Conservation (phyloP, 2,888 invertebrate genomes). For the Mythimna pallens region DNA sequence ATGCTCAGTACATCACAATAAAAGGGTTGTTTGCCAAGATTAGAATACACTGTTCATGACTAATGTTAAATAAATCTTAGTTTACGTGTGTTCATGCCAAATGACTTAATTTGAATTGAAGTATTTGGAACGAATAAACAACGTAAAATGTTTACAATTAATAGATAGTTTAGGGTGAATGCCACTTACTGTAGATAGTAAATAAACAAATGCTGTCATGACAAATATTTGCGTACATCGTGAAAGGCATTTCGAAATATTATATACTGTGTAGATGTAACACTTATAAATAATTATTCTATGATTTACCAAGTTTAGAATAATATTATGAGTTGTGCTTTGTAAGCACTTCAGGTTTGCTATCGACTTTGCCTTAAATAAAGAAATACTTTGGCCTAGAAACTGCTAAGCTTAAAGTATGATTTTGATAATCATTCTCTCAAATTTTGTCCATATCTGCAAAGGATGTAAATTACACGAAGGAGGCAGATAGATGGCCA, state of each 20-base stretch:
- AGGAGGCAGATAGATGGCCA: background rate
- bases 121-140: conserved; percentile 12
- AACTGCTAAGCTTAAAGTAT: background rate
- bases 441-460: background rate
- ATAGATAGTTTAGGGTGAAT: conserved; percentile 34
- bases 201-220: conserved; percentile 30
- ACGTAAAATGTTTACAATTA: conserved; percentile 18
- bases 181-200: conserved; percentile 32
- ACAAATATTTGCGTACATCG: conserved; percentile 52
- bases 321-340: background rate
- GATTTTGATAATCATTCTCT: background rate
- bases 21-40: conserved; percentile 40
- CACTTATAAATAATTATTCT: conserved; percentile 16
- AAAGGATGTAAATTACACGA: background rate
- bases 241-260: conserved; percentile 38
- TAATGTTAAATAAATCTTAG: conserved; percentile 36
- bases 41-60: conserved; percentile 24
- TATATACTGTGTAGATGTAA: conserved; percentile 62
- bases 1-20: conserved; percentile 38
- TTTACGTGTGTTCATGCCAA: conserved; percentile 28
- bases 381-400: background rate
- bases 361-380: background rate
- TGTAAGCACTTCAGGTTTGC: background rate
- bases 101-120: conserved; percentile 11
- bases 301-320: background rate